phyloP scores from a whole-genome alignment of 2,888 invertebrate species.

The Aplocera efformata region DNA sequence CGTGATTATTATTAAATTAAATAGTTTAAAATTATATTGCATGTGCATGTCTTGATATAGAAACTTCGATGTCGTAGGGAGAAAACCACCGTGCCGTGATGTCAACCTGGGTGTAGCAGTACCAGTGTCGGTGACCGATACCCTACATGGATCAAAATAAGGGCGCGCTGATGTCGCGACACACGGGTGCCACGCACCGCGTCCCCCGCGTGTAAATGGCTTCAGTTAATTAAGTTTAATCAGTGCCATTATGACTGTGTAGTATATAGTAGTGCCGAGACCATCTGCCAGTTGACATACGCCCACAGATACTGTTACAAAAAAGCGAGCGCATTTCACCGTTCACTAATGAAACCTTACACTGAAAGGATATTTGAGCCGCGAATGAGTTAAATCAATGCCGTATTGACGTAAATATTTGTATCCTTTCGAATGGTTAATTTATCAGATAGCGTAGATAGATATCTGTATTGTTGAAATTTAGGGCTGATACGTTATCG shows the following conservation, averaged over 20 bases:
- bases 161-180: constrained; percentile 30
- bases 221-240: constrained; percentile 81
- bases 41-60: too few species aligned
- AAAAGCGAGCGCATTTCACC: constrained; percentile 28
- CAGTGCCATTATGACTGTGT: constrained; percentile 60
- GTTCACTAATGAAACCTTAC: constrained; percentile 22
- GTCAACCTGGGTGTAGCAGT: constrained; percentile 8
- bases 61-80: too few species aligned
- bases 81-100: constrained; percentile 8
- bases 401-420: constrained; percentile 3
- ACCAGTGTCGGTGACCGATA: constrained; percentile 50
- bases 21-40: too few species aligned
- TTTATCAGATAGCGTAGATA: constrained; percentile 5
- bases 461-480: constrained; percentile 7
- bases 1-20: too few species aligned
- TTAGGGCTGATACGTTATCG: constrained; percentile 4
- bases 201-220: constrained; percentile 67
- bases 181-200: constrained; percentile 38
- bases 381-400: constrained; percentile 9
- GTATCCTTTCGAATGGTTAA: constrained; percentile 4
- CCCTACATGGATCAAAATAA: constrained; percentile 36
- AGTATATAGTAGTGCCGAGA: constrained; percentile 45
- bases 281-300: constrained; percentile 69
- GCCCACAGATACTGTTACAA: constrained; percentile 73
- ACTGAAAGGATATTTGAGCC: constrained; percentile 9